A percentile compares a stretch with the other conserved stretches of the same genome.
Evolutionary conservation across 2,113 vertebrate genomes (phyloP).

Genomic region (Platichthys flesus): DNA sequence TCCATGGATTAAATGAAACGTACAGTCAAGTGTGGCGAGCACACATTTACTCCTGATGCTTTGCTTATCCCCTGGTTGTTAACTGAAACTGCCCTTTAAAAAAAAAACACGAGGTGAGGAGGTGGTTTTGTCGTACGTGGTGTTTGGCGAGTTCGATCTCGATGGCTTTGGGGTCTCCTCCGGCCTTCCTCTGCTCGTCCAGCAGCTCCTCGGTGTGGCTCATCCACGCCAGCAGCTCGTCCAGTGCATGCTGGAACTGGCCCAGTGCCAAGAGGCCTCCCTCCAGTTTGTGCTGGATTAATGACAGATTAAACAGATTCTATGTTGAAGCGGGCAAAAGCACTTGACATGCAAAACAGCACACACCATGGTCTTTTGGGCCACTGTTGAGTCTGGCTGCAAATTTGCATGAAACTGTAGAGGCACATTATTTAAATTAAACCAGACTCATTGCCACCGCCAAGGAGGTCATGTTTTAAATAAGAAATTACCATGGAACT

Average conservation of each 20-base stretch:
- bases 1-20: neutral
- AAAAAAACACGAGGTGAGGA: neutral
- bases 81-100: neutral
- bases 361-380: constrained; percentile 2
- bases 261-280: constrained; percentile 94
- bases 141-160: constrained; percentile 99
- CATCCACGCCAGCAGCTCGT: constrained; percentile 95
- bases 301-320: constrained; percentile 64
- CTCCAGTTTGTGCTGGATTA: constrained; percentile 95
- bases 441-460: neutral
- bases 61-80: neutral
- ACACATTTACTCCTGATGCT: neutral
- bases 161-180: constrained; percentile 95
- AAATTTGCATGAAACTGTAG: neutral
- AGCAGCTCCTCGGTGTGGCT: constrained; percentile 94
- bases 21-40: too few relatives aligned
- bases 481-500: too few relatives aligned
- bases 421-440: neutral
- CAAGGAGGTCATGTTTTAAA: too few relatives aligned
- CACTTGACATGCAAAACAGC: constrained; percentile 27
- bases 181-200: constrained; percentile 91
- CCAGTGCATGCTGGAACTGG: constrained; percentile 97
- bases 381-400: constrained; percentile 1
- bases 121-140: constrained; percentile 86
- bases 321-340: constrained; percentile 17